phyloP scores from a whole-genome alignment of 1,140 invertebrate genomes.

The Drosophila takahashii region DNA sequence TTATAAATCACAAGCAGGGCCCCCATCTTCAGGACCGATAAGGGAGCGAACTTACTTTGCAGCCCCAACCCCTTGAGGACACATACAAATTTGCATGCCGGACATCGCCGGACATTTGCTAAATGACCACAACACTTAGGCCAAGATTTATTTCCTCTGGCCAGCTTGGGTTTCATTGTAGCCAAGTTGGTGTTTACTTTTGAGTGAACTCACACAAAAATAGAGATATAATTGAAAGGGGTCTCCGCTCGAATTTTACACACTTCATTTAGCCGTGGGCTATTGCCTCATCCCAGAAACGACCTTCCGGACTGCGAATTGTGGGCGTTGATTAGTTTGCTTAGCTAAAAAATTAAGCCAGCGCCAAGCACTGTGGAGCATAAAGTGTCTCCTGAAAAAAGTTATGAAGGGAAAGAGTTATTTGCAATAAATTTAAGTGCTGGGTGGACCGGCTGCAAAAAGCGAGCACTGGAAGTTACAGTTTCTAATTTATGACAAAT shows the following conservation, averaged over 20 bases:
- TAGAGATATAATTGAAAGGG: slow-evolving; percentile 41
- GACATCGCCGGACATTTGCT: slow-evolving; percentile 76
- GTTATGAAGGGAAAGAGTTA: slow-evolving; percentile 60
- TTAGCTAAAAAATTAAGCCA: slow-evolving; percentile 60
- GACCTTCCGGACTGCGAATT: slow-evolving; percentile 44
- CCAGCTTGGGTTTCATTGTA: slow-evolving; percentile 55
- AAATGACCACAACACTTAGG: slow-evolving; percentile 82
- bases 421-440: slow-evolving; percentile 82
- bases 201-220: slow-evolving; percentile 55
- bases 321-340: slow-evolving; percentile 79
- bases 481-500: slow-evolving; percentile 83
- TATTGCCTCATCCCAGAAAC: slow-evolving; percentile 31
- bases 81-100: slow-evolving; percentile 72
- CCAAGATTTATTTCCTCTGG: slow-evolving; percentile 59
- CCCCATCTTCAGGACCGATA: slow-evolving; percentile 40
- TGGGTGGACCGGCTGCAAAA: slow-evolving; percentile 33
- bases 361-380: slow-evolving; percentile 24
- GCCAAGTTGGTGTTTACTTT: slow-evolving; percentile 71
- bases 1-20: slow-evolving; percentile 62
- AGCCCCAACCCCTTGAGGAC: slow-evolving; percentile 7
- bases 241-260: slow-evolving; percentile 49
- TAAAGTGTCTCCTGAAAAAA: slow-evolving; percentile 48
- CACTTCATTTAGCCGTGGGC: slow-evolving; percentile 76
- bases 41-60: slow-evolving; percentile 31
- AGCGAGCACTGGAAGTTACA: slow-evolving; percentile 62